Evolutionary conservation across 2,888 invertebrate genomes (phyloP).

Genomic region (Rapana venosa): DNA sequence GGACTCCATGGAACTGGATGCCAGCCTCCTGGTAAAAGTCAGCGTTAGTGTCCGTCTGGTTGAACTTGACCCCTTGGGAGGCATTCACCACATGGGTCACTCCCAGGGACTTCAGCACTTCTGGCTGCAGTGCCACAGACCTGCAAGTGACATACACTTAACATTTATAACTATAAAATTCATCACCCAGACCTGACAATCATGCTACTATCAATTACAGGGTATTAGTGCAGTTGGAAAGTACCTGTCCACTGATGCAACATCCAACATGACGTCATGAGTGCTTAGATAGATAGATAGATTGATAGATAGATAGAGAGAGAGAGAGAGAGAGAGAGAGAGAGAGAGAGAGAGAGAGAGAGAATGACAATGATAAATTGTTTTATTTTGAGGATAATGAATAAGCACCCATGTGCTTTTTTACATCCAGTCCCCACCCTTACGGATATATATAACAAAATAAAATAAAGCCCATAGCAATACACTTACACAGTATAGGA

Average conservation of each 20-base stretch:
- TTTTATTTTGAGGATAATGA: too few relatives aligned
- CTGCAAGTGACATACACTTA: slow-evolving; percentile 78
- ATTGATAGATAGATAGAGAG: background rate
- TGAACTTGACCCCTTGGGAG: slow-evolving; percentile 85
- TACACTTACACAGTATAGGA: too few relatives aligned
- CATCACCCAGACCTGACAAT: too few relatives aligned
- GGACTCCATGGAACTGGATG: slow-evolving; percentile 88
- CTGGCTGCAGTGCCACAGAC: slow-evolving; percentile 87
- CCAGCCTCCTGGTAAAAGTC: slow-evolving; percentile 86
- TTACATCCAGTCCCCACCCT: too few relatives aligned
- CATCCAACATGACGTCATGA: too few relatives aligned
- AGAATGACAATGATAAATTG: background rate
- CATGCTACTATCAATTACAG: background rate
- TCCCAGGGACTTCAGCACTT: slow-evolving; percentile 86
- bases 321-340: background rate
- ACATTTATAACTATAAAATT: too few relatives aligned
- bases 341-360: background rate
- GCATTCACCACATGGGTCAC: slow-evolving; percentile 92
- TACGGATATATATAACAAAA: too few relatives aligned
- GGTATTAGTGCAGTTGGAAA: background rate
- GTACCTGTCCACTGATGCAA: too few relatives aligned
- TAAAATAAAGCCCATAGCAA: too few relatives aligned
- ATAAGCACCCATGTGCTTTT: too few relatives aligned
- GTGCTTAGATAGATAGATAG: background rate
- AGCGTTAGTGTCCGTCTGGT: slow-evolving; percentile 88